Evolutionary conservation across 2,888 invertebrate genomes (phyloP), one percentile per base, ranked within the genome.

Genomic region (Aromia moschata): DNA sequence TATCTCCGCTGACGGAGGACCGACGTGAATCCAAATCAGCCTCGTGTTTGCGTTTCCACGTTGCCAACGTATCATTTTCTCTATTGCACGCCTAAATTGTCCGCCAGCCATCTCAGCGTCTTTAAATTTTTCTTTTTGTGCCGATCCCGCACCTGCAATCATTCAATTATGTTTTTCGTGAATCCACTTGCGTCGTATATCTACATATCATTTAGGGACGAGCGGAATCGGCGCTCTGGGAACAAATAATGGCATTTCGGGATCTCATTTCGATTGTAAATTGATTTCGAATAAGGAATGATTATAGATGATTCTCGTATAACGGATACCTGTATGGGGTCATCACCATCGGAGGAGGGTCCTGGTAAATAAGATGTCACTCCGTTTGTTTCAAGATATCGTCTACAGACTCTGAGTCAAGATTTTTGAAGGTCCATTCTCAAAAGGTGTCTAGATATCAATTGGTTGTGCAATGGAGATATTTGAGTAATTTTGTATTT

Each of bases 81-180:
- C 63, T 59, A 64, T 67, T 67, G 67, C 64, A 67, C 65, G 60
- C 62, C 68, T 64, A 67, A 68, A 70, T 70, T 70, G 67, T 70
- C 68, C 60, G 64, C 64, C 68, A 51, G 62, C 62, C 59, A 67
- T 64, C 60, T 66, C 58, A 64, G 65, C 58, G 64, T 58, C 57
- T 60, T 59, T 56, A 58, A 40, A 54, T 57, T 60, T 63, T 57
- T 59, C n/a, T n/a, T n/a, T n/a, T n/a, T n/a, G n/a, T 60, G 55
- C 57, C 54, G 58, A 63, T 58, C 51, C 56, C 47, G 31, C 46
- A 43, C 58, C 63, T 36, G 18, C 56, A 63, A 63, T 63, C 58
- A 63, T 63, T 60, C 60, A 60, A 60, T 63, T 63, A 54, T 60
- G 52, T 53, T 60, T 60, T 51, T 49, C 38, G 49, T 49, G 49